These are phyloP conservation scores for Hydropsyche betteni DNA, from an alignment of 2,888 invertebrate species.

Conservation along the genomic window DNA sequence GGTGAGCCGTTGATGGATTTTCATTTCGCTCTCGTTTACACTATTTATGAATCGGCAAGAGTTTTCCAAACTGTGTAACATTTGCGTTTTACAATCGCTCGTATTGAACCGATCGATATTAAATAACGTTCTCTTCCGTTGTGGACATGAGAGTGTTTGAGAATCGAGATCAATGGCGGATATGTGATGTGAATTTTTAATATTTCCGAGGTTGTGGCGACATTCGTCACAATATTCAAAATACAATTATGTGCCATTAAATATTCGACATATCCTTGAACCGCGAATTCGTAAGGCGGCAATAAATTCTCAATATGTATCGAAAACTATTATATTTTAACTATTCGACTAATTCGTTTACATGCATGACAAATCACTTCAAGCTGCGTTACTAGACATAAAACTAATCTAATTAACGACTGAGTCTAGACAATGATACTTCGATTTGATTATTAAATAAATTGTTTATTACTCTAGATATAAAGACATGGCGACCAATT, in stretches of 20 bases:
- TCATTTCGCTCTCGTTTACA: slow-evolving; percentile 26
- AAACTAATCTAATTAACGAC: slow-evolving; percentile 2
- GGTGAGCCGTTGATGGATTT: slow-evolving; percentile 22
- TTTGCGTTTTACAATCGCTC: not conserved
- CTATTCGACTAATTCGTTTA: too few relatives aligned
- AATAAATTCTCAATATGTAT: too few relatives aligned
- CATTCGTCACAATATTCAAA: not conserved
- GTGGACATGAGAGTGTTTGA: not conserved
- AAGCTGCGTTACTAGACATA: slow-evolving; percentile 1
- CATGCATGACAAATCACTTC: slow-evolving; percentile 6
- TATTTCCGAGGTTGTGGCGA: not conserved
- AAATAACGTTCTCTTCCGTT: not conserved
- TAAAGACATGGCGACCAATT: too few relatives aligned
- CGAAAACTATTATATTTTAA: too few relatives aligned
- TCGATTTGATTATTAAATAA: too few relatives aligned
- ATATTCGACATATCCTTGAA: too few relatives aligned
- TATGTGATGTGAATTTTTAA: not conserved
- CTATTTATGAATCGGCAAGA: not conserved
- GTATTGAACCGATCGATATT: not conserved
- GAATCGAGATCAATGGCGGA: not conserved
- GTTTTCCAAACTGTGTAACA: too few relatives aligned
- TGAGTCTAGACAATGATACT: too few relatives aligned
- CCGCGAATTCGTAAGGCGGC: too few relatives aligned
- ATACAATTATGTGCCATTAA: too few relatives aligned
- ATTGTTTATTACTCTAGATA: too few relatives aligned